Conservation (phyloP, 2,113 vertebrate genomes). For the Actinemys pallida region DNA sequence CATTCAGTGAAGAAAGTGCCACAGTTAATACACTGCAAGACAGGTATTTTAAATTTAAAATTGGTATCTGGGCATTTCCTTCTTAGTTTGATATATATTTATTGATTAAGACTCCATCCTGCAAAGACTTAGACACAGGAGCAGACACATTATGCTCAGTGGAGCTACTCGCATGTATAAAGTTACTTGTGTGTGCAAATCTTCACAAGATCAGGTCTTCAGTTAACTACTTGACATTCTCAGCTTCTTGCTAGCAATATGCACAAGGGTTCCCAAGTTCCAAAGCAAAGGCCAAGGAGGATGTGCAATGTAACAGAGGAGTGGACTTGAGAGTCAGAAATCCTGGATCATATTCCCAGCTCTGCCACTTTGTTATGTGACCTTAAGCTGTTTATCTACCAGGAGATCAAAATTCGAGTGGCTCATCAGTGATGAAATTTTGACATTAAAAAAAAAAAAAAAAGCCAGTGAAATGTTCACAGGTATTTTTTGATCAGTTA, state of each 20-base stretch:
- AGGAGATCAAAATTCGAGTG: not conserved
- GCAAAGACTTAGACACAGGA: not conserved
- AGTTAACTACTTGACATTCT: not conserved
- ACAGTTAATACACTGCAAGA: conserved; percentile 47
- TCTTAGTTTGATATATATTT: conserved; percentile 9
- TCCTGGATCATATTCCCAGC: not conserved
- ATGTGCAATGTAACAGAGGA: not conserved
- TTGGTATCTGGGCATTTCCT: not conserved
- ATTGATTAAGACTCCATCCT: not conserved
- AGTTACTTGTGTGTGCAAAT: not conserved
- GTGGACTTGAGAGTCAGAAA: not conserved
- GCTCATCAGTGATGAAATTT: not conserved
- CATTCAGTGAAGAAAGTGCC: conserved; percentile 45
- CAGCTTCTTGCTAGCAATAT: not conserved
- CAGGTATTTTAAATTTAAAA: conserved; percentile 15
- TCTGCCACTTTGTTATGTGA: not conserved
- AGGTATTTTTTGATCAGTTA: not conserved
- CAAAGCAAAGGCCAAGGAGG: not conserved
- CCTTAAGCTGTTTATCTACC: not conserved
- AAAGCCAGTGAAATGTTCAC: not conserved
- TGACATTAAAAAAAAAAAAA: not conserved
- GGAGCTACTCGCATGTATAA: not conserved
- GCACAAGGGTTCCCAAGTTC: not conserved
- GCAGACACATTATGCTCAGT: not conserved
- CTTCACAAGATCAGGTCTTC: not conserved